Evolutionary conservation across 1,140 invertebrate species (phyloP).

Genomic region (Mya arenaria): DNA sequence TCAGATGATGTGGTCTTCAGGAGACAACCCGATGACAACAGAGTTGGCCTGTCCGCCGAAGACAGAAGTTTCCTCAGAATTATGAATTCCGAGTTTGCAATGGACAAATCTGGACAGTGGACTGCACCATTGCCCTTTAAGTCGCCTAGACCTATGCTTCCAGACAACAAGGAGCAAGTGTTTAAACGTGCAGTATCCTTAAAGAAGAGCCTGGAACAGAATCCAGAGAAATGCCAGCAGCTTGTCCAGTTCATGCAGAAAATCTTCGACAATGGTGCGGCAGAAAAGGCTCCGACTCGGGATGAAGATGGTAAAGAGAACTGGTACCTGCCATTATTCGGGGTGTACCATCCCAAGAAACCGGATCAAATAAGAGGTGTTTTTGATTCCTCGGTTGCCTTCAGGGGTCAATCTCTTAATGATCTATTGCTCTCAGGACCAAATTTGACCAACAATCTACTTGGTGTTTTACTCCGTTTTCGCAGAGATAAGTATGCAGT

Average conservation of each 20-base stretch:
- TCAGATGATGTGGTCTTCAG: slow-evolving; percentile 12
- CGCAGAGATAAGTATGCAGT: slow-evolving; percentile 47
- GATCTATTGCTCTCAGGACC: slow-evolving; percentile 66
- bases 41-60: slow-evolving; percentile 43
- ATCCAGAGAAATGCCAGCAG: slow-evolving; percentile 36
- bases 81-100: slow-evolving; percentile 35
- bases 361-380: slow-evolving; percentile 39
- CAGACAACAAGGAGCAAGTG: slow-evolving; percentile 40
- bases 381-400: slow-evolving; percentile 47
- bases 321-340: slow-evolving; percentile 59
- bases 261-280: slow-evolving; percentile 44
- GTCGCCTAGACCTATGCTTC: not conserved
- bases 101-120: slow-evolving; percentile 34
- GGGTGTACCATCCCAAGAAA: slow-evolving; percentile 59
- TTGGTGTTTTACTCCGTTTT: slow-evolving; percentile 61
- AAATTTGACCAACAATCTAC: slow-evolving; percentile 72
- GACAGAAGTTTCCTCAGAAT: slow-evolving; percentile 55
- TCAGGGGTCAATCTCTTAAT: slow-evolving; percentile 66
- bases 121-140: slow-evolving; percentile 50
- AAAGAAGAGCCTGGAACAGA: slow-evolving; percentile 10
- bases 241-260: slow-evolving; percentile 55
- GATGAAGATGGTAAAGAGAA: slow-evolving; percentile 13
- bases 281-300: slow-evolving; percentile 44
- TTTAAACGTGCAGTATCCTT: slow-evolving; percentile 11
- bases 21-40: slow-evolving; percentile 48